These are phyloP conservation scores for Enteromius treurensis DNA, from an alignment of 2,797 vertebrate genomes.

Conservation along the genomic window DNA sequence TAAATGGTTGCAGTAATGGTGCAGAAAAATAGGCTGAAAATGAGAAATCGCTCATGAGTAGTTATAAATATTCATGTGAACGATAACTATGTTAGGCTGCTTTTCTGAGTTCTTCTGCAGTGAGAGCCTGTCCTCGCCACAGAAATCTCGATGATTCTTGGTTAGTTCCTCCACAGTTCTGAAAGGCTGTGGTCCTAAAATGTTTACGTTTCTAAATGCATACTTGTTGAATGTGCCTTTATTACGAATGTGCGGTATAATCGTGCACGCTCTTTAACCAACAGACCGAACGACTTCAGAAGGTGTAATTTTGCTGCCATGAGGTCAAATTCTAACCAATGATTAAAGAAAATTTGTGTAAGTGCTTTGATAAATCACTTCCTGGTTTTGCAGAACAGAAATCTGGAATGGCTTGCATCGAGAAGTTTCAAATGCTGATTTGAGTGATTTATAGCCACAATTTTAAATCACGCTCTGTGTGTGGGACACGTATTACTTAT, in stretches of 20 bases:
- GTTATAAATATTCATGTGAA: slow-evolving; percentile 65
- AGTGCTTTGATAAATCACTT: slow-evolving; percentile 39
- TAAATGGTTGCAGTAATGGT: slow-evolving; percentile 67
- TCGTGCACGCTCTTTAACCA: slow-evolving; percentile 8
- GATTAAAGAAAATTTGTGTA: slow-evolving; percentile 40
- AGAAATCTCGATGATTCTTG: slow-evolving; percentile 12
- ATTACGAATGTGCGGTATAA: neutral
- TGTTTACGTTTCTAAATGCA: slow-evolving; percentile 11
- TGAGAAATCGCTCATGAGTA: slow-evolving; percentile 73
- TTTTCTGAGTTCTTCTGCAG: slow-evolving; percentile 58
- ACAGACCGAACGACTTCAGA: slow-evolving; percentile 29
- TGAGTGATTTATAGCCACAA: slow-evolving; percentile 7
- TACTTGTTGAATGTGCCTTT: slow-evolving; percentile 10
- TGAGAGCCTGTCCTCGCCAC: slow-evolving; percentile 24
- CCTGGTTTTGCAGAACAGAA: slow-evolving; percentile 30
- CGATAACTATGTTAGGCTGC: slow-evolving; percentile 63
- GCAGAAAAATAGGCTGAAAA: slow-evolving; percentile 69
- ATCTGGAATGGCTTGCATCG: slow-evolving; percentile 13
- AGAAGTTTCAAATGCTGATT: slow-evolving; percentile 23
- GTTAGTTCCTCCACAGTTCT: slow-evolving; percentile 12
- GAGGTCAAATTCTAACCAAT: slow-evolving; percentile 27
- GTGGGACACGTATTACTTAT: neutral
- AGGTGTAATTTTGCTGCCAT: slow-evolving; percentile 18
- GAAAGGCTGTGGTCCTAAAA: slow-evolving; percentile 19
- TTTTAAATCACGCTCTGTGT: neutral